Evolutionary conservation across 2,888 invertebrate species (phyloP).

Genomic region (Eurytoma californica): DNA sequence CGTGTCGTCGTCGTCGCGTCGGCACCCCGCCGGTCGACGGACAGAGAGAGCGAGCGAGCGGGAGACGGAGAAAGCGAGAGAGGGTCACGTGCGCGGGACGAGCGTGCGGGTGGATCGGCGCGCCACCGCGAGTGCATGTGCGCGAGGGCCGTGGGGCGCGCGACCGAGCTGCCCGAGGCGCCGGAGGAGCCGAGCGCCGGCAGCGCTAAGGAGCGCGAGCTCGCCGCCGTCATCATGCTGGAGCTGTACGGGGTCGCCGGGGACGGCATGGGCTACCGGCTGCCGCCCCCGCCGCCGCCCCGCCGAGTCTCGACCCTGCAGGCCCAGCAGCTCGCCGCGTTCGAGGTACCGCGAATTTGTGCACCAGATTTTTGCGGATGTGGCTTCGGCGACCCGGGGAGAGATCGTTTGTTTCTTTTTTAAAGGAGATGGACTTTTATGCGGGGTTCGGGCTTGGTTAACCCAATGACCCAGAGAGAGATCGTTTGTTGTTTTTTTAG

Average conservation of each 20-base stretch:
- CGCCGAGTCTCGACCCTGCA: conserved; percentile 44
- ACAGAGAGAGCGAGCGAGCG: too few relatives aligned
- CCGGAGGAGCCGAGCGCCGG: background rate
- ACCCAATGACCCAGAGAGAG: too few relatives aligned
- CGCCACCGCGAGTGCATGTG: background rate
- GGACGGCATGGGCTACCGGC: conserved; percentile 51
- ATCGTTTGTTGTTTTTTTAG: too few relatives aligned
- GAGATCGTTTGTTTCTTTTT: too few relatives aligned
- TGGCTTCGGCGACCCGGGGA: too few relatives aligned
- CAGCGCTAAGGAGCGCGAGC: conserved; percentile 4
- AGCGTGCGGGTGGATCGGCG: background rate
- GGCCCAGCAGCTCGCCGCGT: conserved; percentile 48
- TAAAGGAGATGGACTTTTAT: too few relatives aligned
- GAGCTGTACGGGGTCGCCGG: conserved; percentile 52
- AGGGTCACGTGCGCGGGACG: background rate
- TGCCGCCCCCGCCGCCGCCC: conserved; percentile 50
- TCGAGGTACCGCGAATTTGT: conserved; percentile 42
- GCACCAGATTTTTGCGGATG: too few relatives aligned
- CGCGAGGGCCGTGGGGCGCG: background rate
- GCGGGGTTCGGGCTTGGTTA: too few relatives aligned
- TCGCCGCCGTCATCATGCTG: conserved; percentile 35
- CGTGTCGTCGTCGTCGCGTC: too few relatives aligned
- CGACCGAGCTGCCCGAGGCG: background rate
- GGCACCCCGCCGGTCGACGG: too few relatives aligned
- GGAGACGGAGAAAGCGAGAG: too few relatives aligned